Base-by-base conservation (phyloP, 2,113 vertebrate genomes). In the Apteryx mantelli region DNA sequence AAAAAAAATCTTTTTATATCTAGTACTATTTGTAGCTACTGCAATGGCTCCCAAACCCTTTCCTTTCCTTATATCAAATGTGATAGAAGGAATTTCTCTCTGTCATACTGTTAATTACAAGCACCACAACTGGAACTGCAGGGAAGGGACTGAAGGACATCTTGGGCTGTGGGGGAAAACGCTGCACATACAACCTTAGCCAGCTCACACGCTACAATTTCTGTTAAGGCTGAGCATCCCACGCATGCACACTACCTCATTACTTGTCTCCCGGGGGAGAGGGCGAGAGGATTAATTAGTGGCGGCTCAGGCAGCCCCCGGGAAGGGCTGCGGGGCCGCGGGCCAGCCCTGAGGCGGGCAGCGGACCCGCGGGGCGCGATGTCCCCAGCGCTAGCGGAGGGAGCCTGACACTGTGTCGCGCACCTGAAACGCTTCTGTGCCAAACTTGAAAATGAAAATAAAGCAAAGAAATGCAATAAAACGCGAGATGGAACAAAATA, bases 141-240 rank as follows among this genome's bases (percentile, higher is more conserved):
- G 76, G 5, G 16, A 58, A 93, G 89, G 58, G 44, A 69, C 52
- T 32, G 92, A 81, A 95, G 90, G 94, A 66, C 95, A 75, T 18
- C 65, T 30, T 61, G 68, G 86, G 79, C 71, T 32, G 81, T 50
- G 55, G 63, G 56, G 20, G 34, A 30, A 17, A 52, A 15, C 15
- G 53, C 60, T 48, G 80, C 70, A 13, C 74, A 12, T 7, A 56
- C 42, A 5, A 17, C 8, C 84, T 21, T 1, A 55, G 75, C 83
- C 65, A 5, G n/a, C 15, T 60, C 14, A 1, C 13, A 28, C n/a
- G 21, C 58, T 56, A 3, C 88, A 7, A 19, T 46, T 42, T 36
- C 70, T 34, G 4, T 16, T 1, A 11, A 61, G 34, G 5, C 42
- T 4, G 44, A 82, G 83, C 73, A 73, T 40, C 60, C 90, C 81